phyloP scores from a whole-genome alignment of 2,797 vertebrate genomes.

The Argentina silus region DNA sequence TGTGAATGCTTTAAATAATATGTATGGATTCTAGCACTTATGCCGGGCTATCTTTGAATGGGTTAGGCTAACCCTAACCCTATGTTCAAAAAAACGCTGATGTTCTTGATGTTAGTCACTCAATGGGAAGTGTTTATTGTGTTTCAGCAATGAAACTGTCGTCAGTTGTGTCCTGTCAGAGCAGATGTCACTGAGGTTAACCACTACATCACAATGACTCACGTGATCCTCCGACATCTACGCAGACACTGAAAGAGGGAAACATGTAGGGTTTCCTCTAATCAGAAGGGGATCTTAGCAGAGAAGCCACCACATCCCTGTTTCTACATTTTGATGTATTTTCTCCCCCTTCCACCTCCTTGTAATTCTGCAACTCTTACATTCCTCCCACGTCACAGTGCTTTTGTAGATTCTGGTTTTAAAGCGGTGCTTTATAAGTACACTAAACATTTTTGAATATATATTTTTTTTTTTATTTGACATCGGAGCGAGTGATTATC shows the following conservation, averaged over 20 bases:
- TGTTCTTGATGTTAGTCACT: background rate
- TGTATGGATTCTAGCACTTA: background rate
- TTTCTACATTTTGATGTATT: background rate
- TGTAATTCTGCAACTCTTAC: background rate
- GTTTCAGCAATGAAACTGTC: background rate
- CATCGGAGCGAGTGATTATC: background rate
- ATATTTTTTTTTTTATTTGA: background rate
- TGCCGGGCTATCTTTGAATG: background rate
- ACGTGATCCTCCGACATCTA: background rate
- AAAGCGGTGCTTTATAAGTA: conserved; percentile 1
- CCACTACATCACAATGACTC: conserved; percentile 2
- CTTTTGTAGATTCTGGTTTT: background rate
- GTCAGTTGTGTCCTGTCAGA: conserved; percentile 2
- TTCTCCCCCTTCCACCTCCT: background rate
- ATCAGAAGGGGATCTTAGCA: background rate
- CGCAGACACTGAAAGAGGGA: background rate
- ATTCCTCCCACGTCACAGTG: background rate
- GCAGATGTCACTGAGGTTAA: conserved; percentile 4
- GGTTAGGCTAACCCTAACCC: no score
- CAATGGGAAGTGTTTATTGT: background rate
- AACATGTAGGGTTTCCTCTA: background rate
- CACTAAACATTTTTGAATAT: background rate
- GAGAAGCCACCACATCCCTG: background rate
- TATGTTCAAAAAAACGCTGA: conserved; percentile 6
- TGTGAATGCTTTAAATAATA: conserved; percentile 11